A percentile compares a stretch with the other conserved stretches of the same genome.
Conservation (phyloP, 2,888 invertebrate species). For the Melipona beecheii region DNA sequence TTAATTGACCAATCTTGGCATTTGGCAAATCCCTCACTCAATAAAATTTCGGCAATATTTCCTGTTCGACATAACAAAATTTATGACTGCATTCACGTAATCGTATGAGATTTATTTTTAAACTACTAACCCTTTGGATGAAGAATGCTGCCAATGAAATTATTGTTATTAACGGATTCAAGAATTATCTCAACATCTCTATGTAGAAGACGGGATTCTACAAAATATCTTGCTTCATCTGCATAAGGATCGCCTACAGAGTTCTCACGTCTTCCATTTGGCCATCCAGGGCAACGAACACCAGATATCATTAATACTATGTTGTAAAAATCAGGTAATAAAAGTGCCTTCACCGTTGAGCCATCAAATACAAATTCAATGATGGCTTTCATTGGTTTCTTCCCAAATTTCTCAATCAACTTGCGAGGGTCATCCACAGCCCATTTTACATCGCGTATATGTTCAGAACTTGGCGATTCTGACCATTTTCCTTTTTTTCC, state of each 20-base stretch:
- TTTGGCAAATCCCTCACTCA: conserved; percentile 95
- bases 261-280: conserved; percentile 91
- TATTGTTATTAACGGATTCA: conserved; percentile 96
- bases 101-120: neutral
- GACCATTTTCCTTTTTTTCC: conserved; percentile 95
- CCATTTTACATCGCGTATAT: conserved; percentile 95
- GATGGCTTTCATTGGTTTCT: conserved; percentile 95
- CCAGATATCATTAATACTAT: conserved; percentile 98
- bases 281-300: conserved; percentile 91
- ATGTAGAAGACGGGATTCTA: conserved; percentile 96
- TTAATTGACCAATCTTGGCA: conserved; percentile 98
- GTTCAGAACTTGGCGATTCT: conserved; percentile 85
- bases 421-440: conserved; percentile 92
- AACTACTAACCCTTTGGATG: conserved; percentile 90
- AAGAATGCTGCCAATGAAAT: conserved; percentile 96
- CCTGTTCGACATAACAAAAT: conserved; percentile 79
- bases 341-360: conserved; percentile 95
- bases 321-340: conserved; percentile 95
- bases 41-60: conserved; percentile 96
- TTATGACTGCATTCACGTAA: neutral
- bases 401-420: conserved; percentile 93
- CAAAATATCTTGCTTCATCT: conserved; percentile 97
- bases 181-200: conserved; percentile 95
- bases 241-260: conserved; percentile 90
- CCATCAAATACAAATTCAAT: conserved; percentile 99